phyloP scores from a whole-genome alignment of 1,140 invertebrate species.

The Drosophila bifasciata region DNA sequence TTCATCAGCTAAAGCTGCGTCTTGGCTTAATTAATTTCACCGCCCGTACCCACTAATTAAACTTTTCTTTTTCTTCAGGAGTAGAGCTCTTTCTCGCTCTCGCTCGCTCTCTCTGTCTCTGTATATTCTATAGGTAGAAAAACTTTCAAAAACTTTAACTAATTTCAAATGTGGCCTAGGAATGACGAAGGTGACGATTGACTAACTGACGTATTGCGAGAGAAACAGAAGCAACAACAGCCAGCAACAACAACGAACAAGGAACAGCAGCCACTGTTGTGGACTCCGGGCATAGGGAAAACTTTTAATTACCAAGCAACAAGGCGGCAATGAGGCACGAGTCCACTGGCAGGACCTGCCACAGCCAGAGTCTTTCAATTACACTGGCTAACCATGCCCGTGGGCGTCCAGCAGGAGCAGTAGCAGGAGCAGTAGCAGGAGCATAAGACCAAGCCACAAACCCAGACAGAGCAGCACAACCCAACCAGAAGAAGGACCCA shows the following conservation, averaged over 20 bases:
- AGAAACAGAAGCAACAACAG: constrained; percentile 12
- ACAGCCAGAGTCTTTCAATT: constrained; percentile 62
- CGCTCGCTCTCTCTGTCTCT: not conserved
- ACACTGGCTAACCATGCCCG: constrained; percentile 65
- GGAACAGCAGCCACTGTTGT: constrained; percentile 55
- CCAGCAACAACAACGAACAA: constrained; percentile 27
- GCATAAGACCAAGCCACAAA: constrained; percentile 45
- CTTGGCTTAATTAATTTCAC: constrained; percentile 72
- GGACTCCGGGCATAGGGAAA: constrained; percentile 54
- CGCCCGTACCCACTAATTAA: constrained; percentile 65
- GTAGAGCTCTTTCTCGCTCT: not conserved
- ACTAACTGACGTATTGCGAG: constrained; percentile 75
- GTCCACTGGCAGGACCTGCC: constrained; percentile 19
- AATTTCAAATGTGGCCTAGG: constrained; percentile 72
- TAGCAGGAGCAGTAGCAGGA: constrained; percentile 19
- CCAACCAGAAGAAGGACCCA: constrained; percentile 22
- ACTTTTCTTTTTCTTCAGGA: constrained; percentile 41
- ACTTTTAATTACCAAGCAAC: constrained; percentile 79
- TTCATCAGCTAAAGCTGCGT: constrained; percentile 31
- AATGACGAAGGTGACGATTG: constrained; percentile 50
- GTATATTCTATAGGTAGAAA: not conserved
- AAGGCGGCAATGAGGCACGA: constrained; percentile 20
- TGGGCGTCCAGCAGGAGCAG: constrained; percentile 37
- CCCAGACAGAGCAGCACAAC: constrained; percentile 26
- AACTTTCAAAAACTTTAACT: constrained; percentile 73